Evolutionary conservation across 2,113 vertebrate genomes (phyloP), one percentile per base, ranked within the genome.

Genomic region (Pluvianellus socialis): DNA sequence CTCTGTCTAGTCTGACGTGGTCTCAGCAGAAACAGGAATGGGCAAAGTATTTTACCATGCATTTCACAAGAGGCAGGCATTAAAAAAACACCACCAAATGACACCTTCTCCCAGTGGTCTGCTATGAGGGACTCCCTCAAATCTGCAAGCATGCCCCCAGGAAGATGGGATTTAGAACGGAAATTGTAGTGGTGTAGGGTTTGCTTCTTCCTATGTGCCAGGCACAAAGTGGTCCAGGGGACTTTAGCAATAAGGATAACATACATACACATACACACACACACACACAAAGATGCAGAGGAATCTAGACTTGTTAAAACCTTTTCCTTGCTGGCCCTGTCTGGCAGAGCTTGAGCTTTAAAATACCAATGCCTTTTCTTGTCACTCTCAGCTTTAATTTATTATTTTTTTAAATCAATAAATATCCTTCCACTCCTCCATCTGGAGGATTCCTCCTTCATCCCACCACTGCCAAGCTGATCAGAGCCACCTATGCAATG

Each of bases 361-460:
- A 95, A 95, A 94, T 62, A 88, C 73, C 89, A 70, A 8, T 97
- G 91, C 71, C 53, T 96, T 95, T 89, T 89, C 89, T 66, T 96
- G 91, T 95, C 94, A 89, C 71, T 92, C 53, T 90, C 86, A 70
- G 84, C 55, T 94, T 94, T 79, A 90, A 94, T 91, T 96, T 88
- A 75, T 90, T 90, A 56, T 82, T 85, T 79, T 84, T 88, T 70
- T 1, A 65, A 94, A 94, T 88, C 84, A 95, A 92, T 96, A 95
- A 96, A 96, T 95, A 95, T 82, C 55, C 84, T 49, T 81, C 33
- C 92, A 94, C 73, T 92, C 66, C 55, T 89, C 83, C 84, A 74
- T 94, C 91, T 94, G 91, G 93, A 94, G 85, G 94, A 93, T 94
- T 95, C 91, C 55, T 70, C 89, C 96, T 92, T 95, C 92, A 93